Evolutionary conservation across 2,888 invertebrate species (phyloP).

Genomic region (Clivina fossor): DNA sequence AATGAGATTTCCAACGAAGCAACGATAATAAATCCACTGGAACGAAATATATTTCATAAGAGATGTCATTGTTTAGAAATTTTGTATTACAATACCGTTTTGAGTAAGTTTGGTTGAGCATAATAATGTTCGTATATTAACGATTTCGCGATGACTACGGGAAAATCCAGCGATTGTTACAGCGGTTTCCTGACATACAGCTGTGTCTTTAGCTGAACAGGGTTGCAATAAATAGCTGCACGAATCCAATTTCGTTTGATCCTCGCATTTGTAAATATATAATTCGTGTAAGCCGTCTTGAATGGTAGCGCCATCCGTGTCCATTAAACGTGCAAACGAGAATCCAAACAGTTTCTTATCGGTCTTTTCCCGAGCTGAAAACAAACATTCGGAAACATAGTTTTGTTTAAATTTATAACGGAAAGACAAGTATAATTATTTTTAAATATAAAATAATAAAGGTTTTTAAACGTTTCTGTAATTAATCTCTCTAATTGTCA

Average conservation of each 20-base stretch:
- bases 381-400: constrained; percentile 9
- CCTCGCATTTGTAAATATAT: constrained; percentile 93
- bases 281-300: constrained; percentile 86
- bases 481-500: too few species aligned
- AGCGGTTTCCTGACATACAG: constrained; percentile 59
- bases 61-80: not conserved
- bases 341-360: constrained; percentile 91
- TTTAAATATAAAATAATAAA: constrained; percentile 1
- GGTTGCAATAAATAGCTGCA: constrained; percentile 66
- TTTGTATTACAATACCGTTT: constrained; percentile 64
- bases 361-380: constrained; percentile 82
- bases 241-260: constrained; percentile 68
- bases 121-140: constrained; percentile 78
- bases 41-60: too few species aligned
- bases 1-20: constrained; percentile 88
- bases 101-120: constrained; percentile 97
- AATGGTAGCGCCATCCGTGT: constrained; percentile 85
- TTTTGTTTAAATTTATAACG: not conserved
- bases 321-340: constrained; percentile 87
- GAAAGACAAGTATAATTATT: not conserved
- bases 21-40: constrained; percentile 83
- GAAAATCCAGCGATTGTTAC: constrained; percentile 61
- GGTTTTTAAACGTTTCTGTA: constrained; percentile 55
- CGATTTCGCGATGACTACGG: constrained; percentile 81
- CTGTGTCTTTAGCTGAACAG: constrained; percentile 64